Evolutionary conservation across 2,797 vertebrate species (phyloP).

Genomic region (Schizothorax lantsangensis): DNA sequence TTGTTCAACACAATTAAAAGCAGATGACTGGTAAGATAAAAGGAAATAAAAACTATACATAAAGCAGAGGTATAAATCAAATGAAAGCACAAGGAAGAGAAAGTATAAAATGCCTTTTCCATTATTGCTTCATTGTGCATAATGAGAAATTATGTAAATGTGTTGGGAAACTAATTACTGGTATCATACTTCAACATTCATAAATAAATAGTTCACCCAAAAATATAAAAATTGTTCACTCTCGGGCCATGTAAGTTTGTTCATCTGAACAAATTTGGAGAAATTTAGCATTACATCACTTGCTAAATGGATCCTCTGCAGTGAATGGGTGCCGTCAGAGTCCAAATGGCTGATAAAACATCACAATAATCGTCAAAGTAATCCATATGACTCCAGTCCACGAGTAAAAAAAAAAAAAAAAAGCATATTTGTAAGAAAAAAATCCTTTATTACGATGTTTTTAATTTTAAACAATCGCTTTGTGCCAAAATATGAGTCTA

Average conservation of each 20-base stretch:
- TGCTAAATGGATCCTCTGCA: neutral
- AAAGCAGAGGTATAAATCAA: neutral
- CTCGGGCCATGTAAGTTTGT: neutral
- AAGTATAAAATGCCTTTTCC: neutral
- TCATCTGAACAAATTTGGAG: neutral
- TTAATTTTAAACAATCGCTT: too few relatives aligned
- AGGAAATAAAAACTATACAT: neutral
- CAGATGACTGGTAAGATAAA: neutral
- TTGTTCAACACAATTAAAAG: neutral
- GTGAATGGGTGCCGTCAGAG: neutral
- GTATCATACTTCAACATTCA: neutral
- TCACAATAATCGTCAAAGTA: neutral
- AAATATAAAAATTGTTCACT: neutral
- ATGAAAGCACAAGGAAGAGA: neutral
- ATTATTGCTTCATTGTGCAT: neutral
- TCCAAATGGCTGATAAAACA: neutral
- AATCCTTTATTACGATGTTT: too few relatives aligned
- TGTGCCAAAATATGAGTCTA: too few relatives aligned
- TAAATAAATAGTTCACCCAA: neutral
- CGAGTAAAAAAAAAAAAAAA: too few relatives aligned
- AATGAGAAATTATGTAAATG: neutral
- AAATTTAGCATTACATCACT: neutral
- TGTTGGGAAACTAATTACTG: neutral
- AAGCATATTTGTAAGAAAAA: too few relatives aligned
- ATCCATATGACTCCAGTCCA: neutral